Evolutionary conservation across 2,888 invertebrate genomes (phyloP).

Genomic region (Steromphala cineraria): DNA sequence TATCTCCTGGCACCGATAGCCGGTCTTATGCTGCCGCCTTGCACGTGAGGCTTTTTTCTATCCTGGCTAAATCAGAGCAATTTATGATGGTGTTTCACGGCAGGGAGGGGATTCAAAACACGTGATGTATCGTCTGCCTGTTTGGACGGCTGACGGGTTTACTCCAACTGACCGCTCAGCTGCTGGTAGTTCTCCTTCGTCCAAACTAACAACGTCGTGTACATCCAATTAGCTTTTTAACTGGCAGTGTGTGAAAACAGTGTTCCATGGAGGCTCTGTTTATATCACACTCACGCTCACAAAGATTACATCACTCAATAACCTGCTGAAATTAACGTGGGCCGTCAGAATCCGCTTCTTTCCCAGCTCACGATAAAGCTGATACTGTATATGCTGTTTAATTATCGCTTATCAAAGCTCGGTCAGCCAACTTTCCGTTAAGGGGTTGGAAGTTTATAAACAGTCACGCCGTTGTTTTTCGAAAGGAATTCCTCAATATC

Average conservation of each 20-base stretch:
- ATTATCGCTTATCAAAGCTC: not conserved
- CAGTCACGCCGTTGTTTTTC: not conserved
- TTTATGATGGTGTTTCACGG: not conserved
- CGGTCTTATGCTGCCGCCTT: not conserved
- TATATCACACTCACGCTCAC: not conserved
- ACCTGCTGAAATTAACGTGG: not conserved
- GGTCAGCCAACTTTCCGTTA: not conserved
- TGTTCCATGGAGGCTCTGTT: not conserved
- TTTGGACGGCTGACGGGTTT: not conserved
- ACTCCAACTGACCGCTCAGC: not conserved
- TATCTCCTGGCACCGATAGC: slow-evolving; percentile 21
- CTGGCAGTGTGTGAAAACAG: not conserved
- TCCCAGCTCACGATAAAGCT: not conserved
- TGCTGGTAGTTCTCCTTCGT: not conserved
- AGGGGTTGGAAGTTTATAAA: not conserved
- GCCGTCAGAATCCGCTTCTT: not conserved
- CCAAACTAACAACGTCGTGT: not conserved
- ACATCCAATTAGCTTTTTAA: not conserved
- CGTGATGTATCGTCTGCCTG: slow-evolving; percentile 6
- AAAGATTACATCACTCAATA: not conserved
- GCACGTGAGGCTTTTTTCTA: not conserved
- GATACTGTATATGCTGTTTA: not conserved
- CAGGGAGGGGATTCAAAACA: not conserved
- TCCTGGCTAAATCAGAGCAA: not conserved
- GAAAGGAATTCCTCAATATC: not conserved